Evolutionary conservation across 2,113 vertebrate species (phyloP), one percentile per base, ranked within the genome.

Genomic region (Pionites leucogaster): DNA sequence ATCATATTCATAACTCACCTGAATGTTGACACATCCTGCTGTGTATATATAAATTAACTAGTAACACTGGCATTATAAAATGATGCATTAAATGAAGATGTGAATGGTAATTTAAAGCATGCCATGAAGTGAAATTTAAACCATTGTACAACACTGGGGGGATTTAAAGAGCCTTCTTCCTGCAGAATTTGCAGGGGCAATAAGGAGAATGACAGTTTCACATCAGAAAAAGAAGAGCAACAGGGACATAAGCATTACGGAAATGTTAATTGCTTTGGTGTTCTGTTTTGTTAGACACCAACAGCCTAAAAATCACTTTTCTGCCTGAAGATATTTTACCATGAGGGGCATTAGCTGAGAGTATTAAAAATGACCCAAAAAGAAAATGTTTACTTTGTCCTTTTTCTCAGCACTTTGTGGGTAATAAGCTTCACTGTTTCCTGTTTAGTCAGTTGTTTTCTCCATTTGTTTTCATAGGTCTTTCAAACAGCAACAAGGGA

Each of bases 71-170:
- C 95, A 93, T 98, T 98, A 96, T 96, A 95, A 97, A 97, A 97
- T 77, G 89, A 96, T 97, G 86, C 86, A 93, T 95, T 94, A 96
- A 96, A 95, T 96, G 96, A 96, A 97, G 96, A 97, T 95, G 92
- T 92, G 94, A 83, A 78, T 92, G 93, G 90, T 95, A 97, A 68
- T 95, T 97, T 97, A 96, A 96, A 92, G 83, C 88, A 84, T 94
- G 95, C 97, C 92, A 92, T 76, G 93, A 96, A 96, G 85, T 96
- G 92, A 98, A 98, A 97, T 96, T 95, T 96, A 96, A 97, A 92
- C 94, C 96, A 90, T 86, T 77, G 59, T 86, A 53, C 63, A 95
- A 74, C 57, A 72, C 68, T 55, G 76, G 86, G 63, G 75, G 94
- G 90, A 95, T 88, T 97, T 95, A 71, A 92, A 69, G 60, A 82